phyloP scores from a whole-genome alignment of 2,888 invertebrate species.

The Pycnomerus fuliginosus region DNA sequence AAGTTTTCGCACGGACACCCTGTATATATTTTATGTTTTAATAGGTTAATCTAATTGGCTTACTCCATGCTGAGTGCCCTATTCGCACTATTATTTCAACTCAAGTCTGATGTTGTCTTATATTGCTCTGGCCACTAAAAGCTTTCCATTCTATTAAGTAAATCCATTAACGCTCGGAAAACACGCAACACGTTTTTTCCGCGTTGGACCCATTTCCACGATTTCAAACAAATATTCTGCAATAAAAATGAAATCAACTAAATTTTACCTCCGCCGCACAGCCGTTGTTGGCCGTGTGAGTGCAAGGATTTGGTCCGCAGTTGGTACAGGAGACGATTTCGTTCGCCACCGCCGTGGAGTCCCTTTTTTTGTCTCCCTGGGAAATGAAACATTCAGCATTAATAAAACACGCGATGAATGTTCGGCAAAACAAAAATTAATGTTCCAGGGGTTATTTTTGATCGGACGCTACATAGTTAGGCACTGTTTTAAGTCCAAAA shows the following conservation, averaged over 20 bases:
- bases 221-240: too few relatives aligned
- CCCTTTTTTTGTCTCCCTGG: constrained; percentile 84
- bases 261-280: constrained; percentile 78
- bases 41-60: too few relatives aligned
- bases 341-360: constrained; percentile 71
- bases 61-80: too few relatives aligned
- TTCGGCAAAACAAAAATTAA: constrained; percentile 1
- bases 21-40: too few relatives aligned
- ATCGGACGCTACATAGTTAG: neutral
- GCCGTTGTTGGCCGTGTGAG: constrained; percentile 84
- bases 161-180: too few relatives aligned
- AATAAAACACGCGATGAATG: neutral
- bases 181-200: too few relatives aligned
- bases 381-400: neutral
- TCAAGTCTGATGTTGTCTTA: too few relatives aligned
- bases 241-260: constrained; percentile 8
- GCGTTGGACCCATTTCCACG: too few relatives aligned
- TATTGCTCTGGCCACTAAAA: too few relatives aligned
- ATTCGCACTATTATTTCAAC: too few relatives aligned
- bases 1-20: too few relatives aligned
- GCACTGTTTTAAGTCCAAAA: constrained; percentile 15
- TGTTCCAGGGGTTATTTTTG: neutral
- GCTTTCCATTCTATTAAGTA: too few relatives aligned
- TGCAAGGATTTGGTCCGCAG: constrained; percentile 80
- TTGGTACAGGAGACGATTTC: constrained; percentile 83